These are phyloP conservation scores for Numenius arquata DNA, from an alignment of 2,113 vertebrate species.

Conservation along the genomic window DNA sequence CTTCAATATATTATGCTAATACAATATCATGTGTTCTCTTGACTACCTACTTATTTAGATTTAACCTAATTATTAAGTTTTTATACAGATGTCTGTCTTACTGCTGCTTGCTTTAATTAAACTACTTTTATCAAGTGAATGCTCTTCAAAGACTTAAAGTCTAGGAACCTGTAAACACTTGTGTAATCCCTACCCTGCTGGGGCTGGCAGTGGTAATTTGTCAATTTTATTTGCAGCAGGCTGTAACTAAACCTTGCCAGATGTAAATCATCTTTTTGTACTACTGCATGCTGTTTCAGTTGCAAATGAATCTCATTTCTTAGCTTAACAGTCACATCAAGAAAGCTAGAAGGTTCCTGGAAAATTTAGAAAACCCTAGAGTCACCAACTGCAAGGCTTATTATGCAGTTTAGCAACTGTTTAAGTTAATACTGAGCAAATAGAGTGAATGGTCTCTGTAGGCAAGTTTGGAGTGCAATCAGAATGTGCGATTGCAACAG, in stretches of 20 bases:
- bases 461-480: not conserved
- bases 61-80: not conserved
- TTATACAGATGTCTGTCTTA: not conserved
- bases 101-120: not conserved
- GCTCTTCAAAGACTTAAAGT: not conserved
- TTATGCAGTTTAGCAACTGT: not conserved
- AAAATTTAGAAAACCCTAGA: not conserved
- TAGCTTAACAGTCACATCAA: not conserved
- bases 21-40: not conserved
- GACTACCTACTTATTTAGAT: not conserved
- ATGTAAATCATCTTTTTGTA: not conserved
- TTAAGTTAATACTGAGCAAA: not conserved
- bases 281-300: not conserved
- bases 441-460: not conserved
- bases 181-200: not conserved
- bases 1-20: not conserved
- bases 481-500: not conserved
- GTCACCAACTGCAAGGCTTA: not conserved
- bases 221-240: constrained; percentile 10
- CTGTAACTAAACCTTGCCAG: not conserved
- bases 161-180: not conserved
- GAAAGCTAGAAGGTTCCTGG: not conserved
- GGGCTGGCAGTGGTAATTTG: not conserved
- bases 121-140: not conserved
- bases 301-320: not conserved